phyloP scores from a whole-genome alignment of 2,797 vertebrate species.

The Spondyliosoma cantharus region DNA sequence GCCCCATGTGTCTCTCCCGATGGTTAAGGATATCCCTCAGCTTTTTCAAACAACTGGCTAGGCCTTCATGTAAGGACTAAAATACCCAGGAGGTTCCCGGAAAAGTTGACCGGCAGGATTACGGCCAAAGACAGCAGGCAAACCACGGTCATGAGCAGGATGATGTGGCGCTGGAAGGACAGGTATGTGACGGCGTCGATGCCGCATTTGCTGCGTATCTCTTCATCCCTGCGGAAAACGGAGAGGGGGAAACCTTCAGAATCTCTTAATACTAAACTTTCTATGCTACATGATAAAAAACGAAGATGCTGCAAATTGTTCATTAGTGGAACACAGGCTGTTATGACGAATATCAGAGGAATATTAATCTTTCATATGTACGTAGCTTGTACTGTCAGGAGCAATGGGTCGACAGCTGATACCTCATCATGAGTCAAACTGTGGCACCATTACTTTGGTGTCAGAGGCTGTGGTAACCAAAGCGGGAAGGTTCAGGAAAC shows the following conservation, averaged over 20 bases:
- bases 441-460: constrained; percentile 48
- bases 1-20: constrained; percentile 20
- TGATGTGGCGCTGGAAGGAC: constrained; percentile 96
- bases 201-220: constrained; percentile 96
- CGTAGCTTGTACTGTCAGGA: constrained; percentile 8
- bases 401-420: constrained; percentile 33
- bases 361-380: background rate
- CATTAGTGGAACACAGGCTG: background rate
- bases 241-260: constrained; percentile 19
- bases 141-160: constrained; percentile 90
- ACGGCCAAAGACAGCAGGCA: constrained; percentile 94
- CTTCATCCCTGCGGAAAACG: constrained; percentile 88
- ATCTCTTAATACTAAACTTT: background rate
- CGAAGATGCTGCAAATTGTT: background rate
- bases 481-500: constrained; percentile 69
- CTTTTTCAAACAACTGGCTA: constrained; percentile 49
- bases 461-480: constrained; percentile 60
- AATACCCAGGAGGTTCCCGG: constrained; percentile 93
- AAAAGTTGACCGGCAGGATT: constrained; percentile 96
- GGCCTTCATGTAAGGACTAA: constrained; percentile 58
- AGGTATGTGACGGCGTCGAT: constrained; percentile 95
- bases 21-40: constrained; percentile 62
- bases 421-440: constrained; percentile 59
- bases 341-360: background rate
- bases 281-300: background rate